phyloP scores from a whole-genome alignment of 2,888 invertebrate genomes.

The Pheosia gnoma region DNA sequence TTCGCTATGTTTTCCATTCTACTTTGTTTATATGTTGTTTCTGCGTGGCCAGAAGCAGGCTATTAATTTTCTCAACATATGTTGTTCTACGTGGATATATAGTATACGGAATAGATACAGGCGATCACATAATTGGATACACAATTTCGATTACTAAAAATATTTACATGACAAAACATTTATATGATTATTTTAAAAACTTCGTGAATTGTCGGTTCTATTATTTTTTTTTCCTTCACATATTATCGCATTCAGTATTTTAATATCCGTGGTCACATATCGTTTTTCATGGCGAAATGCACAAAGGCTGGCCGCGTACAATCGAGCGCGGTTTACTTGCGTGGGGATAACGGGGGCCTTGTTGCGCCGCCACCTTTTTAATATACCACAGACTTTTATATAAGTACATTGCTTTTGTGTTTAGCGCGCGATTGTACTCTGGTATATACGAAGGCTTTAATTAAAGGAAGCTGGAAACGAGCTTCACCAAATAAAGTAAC shows the following conservation, averaged over 20 bases:
- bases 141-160: too few relatives aligned
- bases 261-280: constrained; percentile 9
- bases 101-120: neutral
- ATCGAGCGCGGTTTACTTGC: constrained; percentile 16
- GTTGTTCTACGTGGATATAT: constrained; percentile 1
- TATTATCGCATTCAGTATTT: neutral
- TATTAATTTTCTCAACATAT: constrained; percentile 31
- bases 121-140: too few relatives aligned
- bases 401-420: neutral
- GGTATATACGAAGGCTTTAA: neutral
- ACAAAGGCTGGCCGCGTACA: constrained; percentile 19
- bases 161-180: too few relatives aligned
- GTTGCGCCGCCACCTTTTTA: constrained; percentile 15
- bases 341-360: constrained; percentile 17
- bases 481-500: neutral
- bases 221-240: too few relatives aligned
- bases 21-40: constrained; percentile 14
- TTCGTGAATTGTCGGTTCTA: too few relatives aligned
- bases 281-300: constrained; percentile 23
- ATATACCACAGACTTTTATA: constrained; percentile 1
- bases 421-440: neutral
- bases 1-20: constrained; percentile 5
- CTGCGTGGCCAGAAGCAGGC: constrained; percentile 29
- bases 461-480: neutral
- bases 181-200: too few relatives aligned